Conservation (phyloP, 2,888 invertebrate genomes). For the Mesorhabditis belari region DNA sequence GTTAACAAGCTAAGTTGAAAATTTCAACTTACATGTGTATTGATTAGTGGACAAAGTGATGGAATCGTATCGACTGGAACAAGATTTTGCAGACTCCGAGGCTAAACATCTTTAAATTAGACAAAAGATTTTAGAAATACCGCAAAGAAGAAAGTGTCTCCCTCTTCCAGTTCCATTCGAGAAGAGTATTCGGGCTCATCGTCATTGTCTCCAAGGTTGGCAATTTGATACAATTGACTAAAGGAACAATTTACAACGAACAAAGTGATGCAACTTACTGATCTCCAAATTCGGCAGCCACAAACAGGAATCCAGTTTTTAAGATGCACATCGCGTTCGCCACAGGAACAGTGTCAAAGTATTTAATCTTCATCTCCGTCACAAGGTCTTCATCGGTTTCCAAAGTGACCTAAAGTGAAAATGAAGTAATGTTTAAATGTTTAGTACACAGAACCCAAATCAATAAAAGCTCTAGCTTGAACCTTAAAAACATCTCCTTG, state of each 20-base stretch:
- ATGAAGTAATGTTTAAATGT: not conserved
- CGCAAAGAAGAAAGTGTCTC: slow-evolving; percentile 97
- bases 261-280: slow-evolving; percentile 70
- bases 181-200: slow-evolving; percentile 98
- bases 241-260: slow-evolving; percentile 35
- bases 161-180: slow-evolving; percentile 74
- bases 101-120: not conserved
- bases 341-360: slow-evolving; percentile 97
- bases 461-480: not conserved
- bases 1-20: not conserved
- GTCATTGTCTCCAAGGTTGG: slow-evolving; percentile 97
- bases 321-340: slow-evolving; percentile 93
- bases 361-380: slow-evolving; percentile 94
- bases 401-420: slow-evolving; percentile 64
- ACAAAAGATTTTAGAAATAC: slow-evolving; percentile 60
- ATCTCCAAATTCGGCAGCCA: slow-evolving; percentile 97
- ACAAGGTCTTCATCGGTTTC: slow-evolving; percentile 94
- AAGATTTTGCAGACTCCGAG: slow-evolving; percentile 78
- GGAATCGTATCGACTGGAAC: slow-evolving; percentile 74
- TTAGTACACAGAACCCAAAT: not conserved
- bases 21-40: slow-evolving; percentile 16
- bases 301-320: slow-evolving; percentile 95
- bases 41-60: slow-evolving; percentile 35
- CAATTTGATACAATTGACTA: slow-evolving; percentile 94
- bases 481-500: slow-evolving; percentile 96